phyloP scores from a whole-genome alignment of 2,888 invertebrate genomes.

The Lithosia quadra region DNA sequence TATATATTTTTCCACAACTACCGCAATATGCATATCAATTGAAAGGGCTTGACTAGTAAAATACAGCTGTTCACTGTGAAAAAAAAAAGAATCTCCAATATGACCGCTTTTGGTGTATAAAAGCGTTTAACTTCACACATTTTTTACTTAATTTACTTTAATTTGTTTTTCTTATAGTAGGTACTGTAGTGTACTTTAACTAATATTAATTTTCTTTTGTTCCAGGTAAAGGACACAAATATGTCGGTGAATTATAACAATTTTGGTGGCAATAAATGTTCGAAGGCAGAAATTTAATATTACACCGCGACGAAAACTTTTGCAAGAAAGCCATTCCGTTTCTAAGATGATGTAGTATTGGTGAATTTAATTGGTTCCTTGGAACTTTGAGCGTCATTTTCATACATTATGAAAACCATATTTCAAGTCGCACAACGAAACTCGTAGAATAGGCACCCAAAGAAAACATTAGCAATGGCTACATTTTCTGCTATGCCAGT shows the following conservation, averaged over 20 bases:
- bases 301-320: not conserved
- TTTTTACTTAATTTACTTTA: no score
- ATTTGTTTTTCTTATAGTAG: not conserved
- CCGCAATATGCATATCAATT: no score
- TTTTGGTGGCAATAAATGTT: conserved; percentile 7
- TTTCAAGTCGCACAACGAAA: not conserved
- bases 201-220: conserved; percentile 39
- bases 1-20: no score
- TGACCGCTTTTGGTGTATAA: no score
- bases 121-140: no score
- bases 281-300: conserved; percentile 16
- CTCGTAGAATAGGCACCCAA: not conserved
- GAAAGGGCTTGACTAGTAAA: no score
- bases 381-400: not conserved
- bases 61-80: no score
- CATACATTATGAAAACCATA: not conserved
- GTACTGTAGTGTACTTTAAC: no score
- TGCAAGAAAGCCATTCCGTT: not conserved
- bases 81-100: no score
- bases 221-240: conserved; percentile 41
- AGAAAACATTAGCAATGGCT: not conserved
- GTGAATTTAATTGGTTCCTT: conserved; percentile 7
- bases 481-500: not conserved
- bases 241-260: conserved; percentile 23
- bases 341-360: conserved; percentile 3